Base-by-base conservation (phyloP, 1,140 invertebrate species). In the Eumaeus atala region DNA sequence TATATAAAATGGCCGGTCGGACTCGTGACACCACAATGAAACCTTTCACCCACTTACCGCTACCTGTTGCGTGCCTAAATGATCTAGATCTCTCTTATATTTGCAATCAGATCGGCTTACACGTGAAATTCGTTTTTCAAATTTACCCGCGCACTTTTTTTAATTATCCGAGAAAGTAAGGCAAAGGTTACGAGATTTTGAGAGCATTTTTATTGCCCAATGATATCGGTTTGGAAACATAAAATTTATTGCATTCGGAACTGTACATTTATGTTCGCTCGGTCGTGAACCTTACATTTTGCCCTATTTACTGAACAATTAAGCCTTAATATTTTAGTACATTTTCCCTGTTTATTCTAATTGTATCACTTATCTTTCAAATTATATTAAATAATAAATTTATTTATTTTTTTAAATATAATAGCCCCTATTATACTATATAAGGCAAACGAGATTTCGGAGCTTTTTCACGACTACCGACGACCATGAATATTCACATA, bases 1-100 rank as follows among this genome's bases (percentile, higher is more conserved):
- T 65, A 61, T 59, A 61, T 65, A 65, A 65, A 59, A 42, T 54
- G 54, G 54, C 57, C 61, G 64, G 42, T 55, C 56, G 55, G 47
- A 60, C 59, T 64, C 63, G 52, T 76, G 70, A 73, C 70, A 76
- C 64, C 62, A 73, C 73, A 75, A 75, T 71, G 70, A 73, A 64
- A 72, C 72, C 70, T 73, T 66, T 66, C 64, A 66, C 64, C 64
- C 59, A 62, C 56, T 59, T 62, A 61, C 58, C 40, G 60, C 64
- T 62, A 60, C 64, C 58, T 62, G 64, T 56, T 61, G 56, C 56
- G 37, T 17, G 33, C 59, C 59, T 56, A 42, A 51, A 56, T 56
- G 55, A 61, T 61, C 59, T 61, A 61, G 59, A 61, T 61, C 59
- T 60, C 36, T 54, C 53, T 56, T 56, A 61, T 61, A 50, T 50